Base-by-base conservation (phyloP, 2,797 vertebrate genomes). In the Graptemys geographica region DNA sequence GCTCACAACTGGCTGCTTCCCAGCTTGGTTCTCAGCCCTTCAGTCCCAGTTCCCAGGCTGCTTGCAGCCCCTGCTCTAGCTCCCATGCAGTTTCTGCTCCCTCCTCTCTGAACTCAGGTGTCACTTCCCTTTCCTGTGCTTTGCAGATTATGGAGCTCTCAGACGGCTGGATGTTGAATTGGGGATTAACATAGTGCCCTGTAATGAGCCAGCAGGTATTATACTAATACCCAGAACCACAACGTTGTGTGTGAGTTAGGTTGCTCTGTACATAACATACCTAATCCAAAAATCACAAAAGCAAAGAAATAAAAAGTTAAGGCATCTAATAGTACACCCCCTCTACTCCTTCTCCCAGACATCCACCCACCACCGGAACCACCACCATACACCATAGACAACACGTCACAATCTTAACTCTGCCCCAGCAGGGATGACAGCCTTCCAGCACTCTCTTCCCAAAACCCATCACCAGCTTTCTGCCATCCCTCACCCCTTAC, bases 171-270 rank as follows among this genome's bases (percentile, higher is more conserved):
- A 79, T 69, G 80, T 31, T 84, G 79, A 90, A 56, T 12, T 9
- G 19, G 83, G 44, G 12, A 47, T 47, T 78, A 28, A 47, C 41
- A 47, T 13, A 78, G 79, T 41, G 65, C 84, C 16, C 47, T 76
- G 81, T 53, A 41, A 18, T 55, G 80, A 33, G 52, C 65, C 86
- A 91, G 21, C 65, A 11, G 6, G 0, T 1, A 27, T 0, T 33
- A 62, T 85, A 95, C 81, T 0, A 78, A 13, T 47, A 49, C 74
- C 12, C 44, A 16, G 27, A 47, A 76, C 41, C 74, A 76, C 74
- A 72, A 37, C n/a, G 1, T 23, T 55, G 0, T 0, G 0, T 41
- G 41, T 8, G 28, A 82, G 37, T 0, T 62, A 80, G 59, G n/a
- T 87, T 88, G 62, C 82, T 74, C 56, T 84, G 41, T 19, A 55